A percentile compares a stretch with the other conserved stretches of the same genome.
These are phyloP conservation scores for Tetragonula carbonaria DNA, from an alignment of 2,888 invertebrate species.

Conservation along the genomic window DNA sequence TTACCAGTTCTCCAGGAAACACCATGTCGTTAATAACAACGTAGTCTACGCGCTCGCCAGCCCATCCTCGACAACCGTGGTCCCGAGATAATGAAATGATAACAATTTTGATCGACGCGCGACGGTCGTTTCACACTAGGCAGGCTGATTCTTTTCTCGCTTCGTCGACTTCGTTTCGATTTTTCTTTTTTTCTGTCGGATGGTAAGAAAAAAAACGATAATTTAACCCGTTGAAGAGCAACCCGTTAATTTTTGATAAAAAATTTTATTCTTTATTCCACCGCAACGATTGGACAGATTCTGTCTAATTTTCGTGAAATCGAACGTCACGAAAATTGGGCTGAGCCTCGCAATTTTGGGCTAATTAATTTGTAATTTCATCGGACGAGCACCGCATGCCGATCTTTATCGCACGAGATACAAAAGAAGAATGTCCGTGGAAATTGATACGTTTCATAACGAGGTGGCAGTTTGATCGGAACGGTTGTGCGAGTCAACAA, in stretches of 20 bases:
- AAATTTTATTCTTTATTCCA: no score
- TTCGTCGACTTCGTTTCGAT: no score
- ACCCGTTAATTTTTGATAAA: no score
- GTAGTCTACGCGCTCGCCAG: slow-evolving; percentile 40
- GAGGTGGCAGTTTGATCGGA: not conserved
- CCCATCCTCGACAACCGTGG: not conserved
- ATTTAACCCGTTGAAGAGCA: no score
- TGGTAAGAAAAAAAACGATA: no score
- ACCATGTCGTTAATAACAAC: slow-evolving; percentile 75
- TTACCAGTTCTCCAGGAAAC: slow-evolving; percentile 64
- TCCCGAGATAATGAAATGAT: slow-evolving; percentile 15
- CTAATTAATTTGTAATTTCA: not conserved
- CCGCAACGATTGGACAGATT: no score
- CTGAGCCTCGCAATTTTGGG: not conserved
- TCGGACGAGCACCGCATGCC: not conserved
- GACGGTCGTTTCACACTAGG: not conserved
- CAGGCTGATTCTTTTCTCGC: not conserved
- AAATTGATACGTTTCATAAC: not conserved
- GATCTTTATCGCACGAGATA: not conserved
- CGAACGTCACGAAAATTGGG: not conserved
- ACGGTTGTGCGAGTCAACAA: not conserved
- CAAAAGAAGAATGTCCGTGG: not conserved
- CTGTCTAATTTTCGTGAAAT: no score
- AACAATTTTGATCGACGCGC: slow-evolving; percentile 9
- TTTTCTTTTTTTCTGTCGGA: not conserved